Evolutionary conservation across 2,888 invertebrate species (phyloP), one percentile per base, ranked within the genome.

Genomic region (Carpatolechia fugitivella): DNA sequence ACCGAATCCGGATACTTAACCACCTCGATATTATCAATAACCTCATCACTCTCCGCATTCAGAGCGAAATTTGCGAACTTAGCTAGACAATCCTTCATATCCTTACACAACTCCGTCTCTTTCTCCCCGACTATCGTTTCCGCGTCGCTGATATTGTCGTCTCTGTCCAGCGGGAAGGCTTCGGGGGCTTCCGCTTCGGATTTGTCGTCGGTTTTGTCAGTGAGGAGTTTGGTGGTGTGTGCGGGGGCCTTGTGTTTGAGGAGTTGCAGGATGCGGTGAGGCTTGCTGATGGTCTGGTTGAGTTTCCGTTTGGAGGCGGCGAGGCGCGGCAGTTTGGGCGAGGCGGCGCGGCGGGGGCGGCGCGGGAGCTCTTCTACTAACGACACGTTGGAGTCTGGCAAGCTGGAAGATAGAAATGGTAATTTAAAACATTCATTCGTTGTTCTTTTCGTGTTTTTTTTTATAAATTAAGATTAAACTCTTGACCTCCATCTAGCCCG

Each of bases 1-100:
- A 86, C 77, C 0, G 90, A 80, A 1, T 90, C 89, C 0, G 88
- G 84, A 44, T 79, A 82, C n/a, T 82, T 82, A 0, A 54, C 68
- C 0, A 53, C 68, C 0, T 60, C 60, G 1, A 58, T 53, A 1
- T 75, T 70, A 3, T 71, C 68, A 1, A 67, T 66, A 0, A 66
- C 14, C 53, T 62, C 63, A 1, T 60, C 66, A 11, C 72, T 72
- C 1, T 76, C 69, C 20, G 63, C 73, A 40, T 72, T 78, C 0
- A 88, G 65, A 0, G 80, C 87, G 56, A 87, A 85, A 30, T 75
- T 85, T 0, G 87, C 85, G 20, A 88, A 86, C 52, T 87, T 87
- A 0, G 79, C 82, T 0, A 89, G 59, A 55, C 88, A 87, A 31
- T 86, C 86, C 30, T 85, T 85, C 87, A 88, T 87, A 35, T 87